These are phyloP conservation scores for Microtus ochrogaster DNA, from an alignment of 2,113 vertebrate species.

Conservation along the genomic window DNA sequence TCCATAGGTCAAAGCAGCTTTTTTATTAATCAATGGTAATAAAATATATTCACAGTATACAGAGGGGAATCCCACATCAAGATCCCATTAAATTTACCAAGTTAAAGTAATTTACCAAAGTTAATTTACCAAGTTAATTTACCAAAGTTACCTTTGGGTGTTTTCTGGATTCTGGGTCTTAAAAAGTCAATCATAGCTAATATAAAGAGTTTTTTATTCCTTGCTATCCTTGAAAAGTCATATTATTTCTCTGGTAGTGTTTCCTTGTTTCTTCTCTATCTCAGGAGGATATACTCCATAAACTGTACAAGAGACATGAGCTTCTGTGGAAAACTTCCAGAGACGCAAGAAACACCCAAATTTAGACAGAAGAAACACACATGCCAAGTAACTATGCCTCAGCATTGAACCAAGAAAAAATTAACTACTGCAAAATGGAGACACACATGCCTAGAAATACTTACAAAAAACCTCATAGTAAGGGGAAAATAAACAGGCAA, in stretches of 20 bases:
- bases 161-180: not conserved
- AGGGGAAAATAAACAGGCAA: not conserved
- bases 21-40: too few species aligned
- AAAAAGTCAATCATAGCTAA: not conserved
- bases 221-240: not conserved
- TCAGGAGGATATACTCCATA: not conserved
- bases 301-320: not conserved
- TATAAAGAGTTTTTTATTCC: not conserved
- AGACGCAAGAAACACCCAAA: not conserved
- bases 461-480: not conserved
- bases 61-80: too few species aligned
- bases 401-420: not conserved
- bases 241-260: not conserved
- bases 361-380: not conserved
- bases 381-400: not conserved
- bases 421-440: not conserved
- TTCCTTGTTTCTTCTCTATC: not conserved
- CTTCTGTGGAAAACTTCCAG: not conserved
- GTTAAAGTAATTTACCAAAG: too few species aligned
- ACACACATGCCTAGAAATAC: not conserved
- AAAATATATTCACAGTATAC: too few species aligned
- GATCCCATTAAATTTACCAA: not conserved
- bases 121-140: not conserved
- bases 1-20: too few species aligned
- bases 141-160: not conserved